Evolutionary conservation across 2,113 vertebrate species (phyloP).

Genomic region (Chrysochloris asiatica): DNA sequence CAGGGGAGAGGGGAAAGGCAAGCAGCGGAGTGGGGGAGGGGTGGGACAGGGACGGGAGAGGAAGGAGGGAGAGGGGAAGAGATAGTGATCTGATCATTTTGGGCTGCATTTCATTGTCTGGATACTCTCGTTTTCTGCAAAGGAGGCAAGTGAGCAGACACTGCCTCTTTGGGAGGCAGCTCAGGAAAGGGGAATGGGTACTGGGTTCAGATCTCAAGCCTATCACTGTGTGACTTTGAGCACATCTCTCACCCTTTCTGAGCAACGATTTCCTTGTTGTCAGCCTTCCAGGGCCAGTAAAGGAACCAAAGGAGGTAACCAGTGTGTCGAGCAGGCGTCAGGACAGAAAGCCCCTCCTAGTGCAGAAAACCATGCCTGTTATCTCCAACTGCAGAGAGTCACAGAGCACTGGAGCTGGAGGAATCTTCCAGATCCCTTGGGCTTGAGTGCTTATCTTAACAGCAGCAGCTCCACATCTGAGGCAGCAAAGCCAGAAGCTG

Average conservation of each 20-base stretch:
- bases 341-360: background rate
- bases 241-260: background rate
- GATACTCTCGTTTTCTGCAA: background rate
- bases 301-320: background rate
- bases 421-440: constrained; percentile 34
- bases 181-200: background rate
- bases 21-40: background rate
- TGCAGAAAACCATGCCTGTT: background rate
- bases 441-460: constrained; percentile 60
- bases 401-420: background rate
- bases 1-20: background rate
- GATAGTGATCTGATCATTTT: background rate
- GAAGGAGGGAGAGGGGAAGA: background rate
- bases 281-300: background rate
- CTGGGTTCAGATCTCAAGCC: background rate
- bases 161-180: background rate
- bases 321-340: background rate
- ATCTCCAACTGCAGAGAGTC: constrained; percentile 47
- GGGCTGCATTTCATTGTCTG: background rate
- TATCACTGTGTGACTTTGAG: background rate
- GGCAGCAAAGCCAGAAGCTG: constrained; percentile 48
- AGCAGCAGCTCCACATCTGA: constrained; percentile 24
- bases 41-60: background rate
- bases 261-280: background rate
- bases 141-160: background rate